phyloP scores from a whole-genome alignment of 1,140 invertebrate genomes.

The Calliphora vicina region DNA sequence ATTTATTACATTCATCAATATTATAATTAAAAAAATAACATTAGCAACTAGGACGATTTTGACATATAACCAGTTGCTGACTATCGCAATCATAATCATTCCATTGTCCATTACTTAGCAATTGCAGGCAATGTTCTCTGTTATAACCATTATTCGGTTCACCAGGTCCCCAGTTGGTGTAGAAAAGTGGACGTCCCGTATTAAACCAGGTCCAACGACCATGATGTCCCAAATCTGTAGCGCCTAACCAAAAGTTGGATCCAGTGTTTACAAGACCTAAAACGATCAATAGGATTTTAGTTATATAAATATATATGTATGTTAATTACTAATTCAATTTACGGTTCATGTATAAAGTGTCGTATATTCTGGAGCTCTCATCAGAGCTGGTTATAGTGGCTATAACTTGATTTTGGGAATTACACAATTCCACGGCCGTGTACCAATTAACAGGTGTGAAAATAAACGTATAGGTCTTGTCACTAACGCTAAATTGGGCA shows the following conservation, averaged over 20 bases:
- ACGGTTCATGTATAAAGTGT: background rate
- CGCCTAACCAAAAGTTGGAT: background rate
- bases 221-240: background rate
- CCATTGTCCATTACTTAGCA: conserved; percentile 4
- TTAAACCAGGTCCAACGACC: conserved; percentile 2
- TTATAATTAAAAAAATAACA: too few relatives aligned
- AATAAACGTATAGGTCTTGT: background rate
- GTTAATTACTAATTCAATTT: background rate
- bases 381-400: background rate
- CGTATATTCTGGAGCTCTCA: background rate
- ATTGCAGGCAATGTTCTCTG: background rate
- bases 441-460: conserved; percentile 22
- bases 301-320: too few relatives aligned
- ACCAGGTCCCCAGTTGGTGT: background rate
- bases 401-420: background rate
- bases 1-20: too few relatives aligned
- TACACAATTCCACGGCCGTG: conserved; percentile 16
- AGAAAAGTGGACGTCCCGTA: background rate
- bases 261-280: background rate
- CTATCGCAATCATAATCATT: background rate
- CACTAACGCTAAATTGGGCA: background rate
- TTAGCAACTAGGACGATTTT: too few relatives aligned
- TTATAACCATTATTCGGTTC: background rate
- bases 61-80: background rate
- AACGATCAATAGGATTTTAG: too few relatives aligned